Base-by-base conservation (phyloP, 1,140 invertebrate species). In the Cataglyphis hispanica region DNA sequence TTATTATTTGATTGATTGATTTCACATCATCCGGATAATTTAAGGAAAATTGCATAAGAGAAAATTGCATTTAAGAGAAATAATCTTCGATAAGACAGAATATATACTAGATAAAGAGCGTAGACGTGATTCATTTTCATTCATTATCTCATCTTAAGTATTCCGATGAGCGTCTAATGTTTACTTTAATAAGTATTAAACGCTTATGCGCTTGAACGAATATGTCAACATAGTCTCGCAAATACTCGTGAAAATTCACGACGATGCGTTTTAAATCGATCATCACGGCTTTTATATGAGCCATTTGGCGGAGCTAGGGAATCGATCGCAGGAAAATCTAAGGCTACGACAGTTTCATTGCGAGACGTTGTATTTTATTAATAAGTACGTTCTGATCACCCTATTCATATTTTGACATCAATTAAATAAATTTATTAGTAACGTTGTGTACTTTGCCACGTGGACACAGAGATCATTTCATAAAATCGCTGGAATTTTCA, bases 371-470 rank as follows among this genome's bases (percentile, higher is more conserved):
- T 19, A 37, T 22, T 56, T 80, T 25, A 67, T 53, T 64, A 67
- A 80, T 69, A 69, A 22, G 4, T 40, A 69, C 43, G 4, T 40
- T 16, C 22, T 80, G 43, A 67, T 80, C 43, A 80, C 40, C 25
- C 40, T 77, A 69, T 67, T 67, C 43, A 80, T 64, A 13, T 19
- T 43, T 43, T 34, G 34, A 66, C 1, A 7, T 8, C 16, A 80
- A 80, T 67, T 80, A 80, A 22, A 67, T 22, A 31, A 56, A 80
- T 80, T 67, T 31, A 56, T 80, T 80, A 53, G 43, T n/a, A 25
- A 37, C 46, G 19, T 80, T 40, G 43, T 50, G 40, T 22, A 37
- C 3, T 13, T 8, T 22, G 13, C 6, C 22, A 27, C 13, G 40
- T 67, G 4, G 13, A 25, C 34, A 22, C 34, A 22, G 13, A 19